A percentile compares a stretch with the other conserved stretches of the same genome.
phyloP scores from a whole-genome alignment of 2,797 vertebrate species.

The Podarcis siculus region DNA sequence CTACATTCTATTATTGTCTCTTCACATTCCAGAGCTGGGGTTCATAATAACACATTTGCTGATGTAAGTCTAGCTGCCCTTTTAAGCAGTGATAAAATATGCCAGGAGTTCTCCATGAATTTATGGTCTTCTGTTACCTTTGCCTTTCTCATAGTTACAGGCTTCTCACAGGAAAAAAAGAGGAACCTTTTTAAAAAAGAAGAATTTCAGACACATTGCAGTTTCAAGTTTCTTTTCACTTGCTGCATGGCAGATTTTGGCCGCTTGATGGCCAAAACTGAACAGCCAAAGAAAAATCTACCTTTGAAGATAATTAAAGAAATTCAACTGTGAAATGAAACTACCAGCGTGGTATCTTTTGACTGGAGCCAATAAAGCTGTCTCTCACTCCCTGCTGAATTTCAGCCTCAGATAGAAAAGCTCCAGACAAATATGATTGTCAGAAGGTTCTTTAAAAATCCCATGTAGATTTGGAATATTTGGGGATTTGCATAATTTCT shows the following conservation, averaged over 20 bases:
- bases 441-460: neutral
- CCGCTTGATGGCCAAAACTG: conserved; percentile 53
- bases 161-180: conserved; percentile 49
- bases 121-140: conserved; percentile 32
- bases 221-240: conserved; percentile 32
- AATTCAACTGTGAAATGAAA: conserved; percentile 70
- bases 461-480: conserved; percentile 4
- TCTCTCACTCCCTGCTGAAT: conserved; percentile 7
- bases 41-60: conserved; percentile 44
- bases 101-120: conserved; percentile 29
- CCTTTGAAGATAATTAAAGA: conserved; percentile 65
- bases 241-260: conserved; percentile 30
- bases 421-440: neutral
- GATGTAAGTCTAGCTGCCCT: conserved; percentile 50
- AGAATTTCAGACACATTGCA: neutral
- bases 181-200: conserved; percentile 35
- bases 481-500: conserved; percentile 26
- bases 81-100: conserved; percentile 47
- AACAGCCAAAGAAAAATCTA: conserved; percentile 65
- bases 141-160: neutral
- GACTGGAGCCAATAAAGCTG: conserved; percentile 37
- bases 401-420: conserved; percentile 21
- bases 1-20: neutral
- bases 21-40: neutral
- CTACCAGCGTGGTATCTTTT: conserved; percentile 57